Evolutionary conservation across 1,140 invertebrate genomes (phyloP).

Genomic region (Himalopsyche phryganea): DNA sequence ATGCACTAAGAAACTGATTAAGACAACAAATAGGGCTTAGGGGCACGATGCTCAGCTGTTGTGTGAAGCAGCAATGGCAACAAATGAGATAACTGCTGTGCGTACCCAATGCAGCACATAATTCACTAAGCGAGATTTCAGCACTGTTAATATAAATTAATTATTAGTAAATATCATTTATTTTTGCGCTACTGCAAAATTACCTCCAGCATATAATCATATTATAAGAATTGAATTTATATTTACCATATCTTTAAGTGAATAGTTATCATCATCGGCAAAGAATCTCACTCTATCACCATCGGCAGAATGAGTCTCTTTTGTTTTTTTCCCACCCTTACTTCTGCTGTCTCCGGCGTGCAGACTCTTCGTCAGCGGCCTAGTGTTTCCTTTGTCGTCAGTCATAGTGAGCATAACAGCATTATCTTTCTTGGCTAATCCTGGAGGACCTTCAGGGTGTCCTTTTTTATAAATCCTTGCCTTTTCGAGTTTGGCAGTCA

Average conservation of each 20-base stretch:
- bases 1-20: no score
- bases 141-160: no score
- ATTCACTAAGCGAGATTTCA: no score
- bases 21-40: no score
- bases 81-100: no score
- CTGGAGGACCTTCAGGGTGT: slow-evolving; percentile 39
- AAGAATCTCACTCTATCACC: slow-evolving; percentile 80
- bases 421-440: slow-evolving; percentile 40
- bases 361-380: slow-evolving; percentile 50
- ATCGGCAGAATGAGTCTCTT: slow-evolving; percentile 67
- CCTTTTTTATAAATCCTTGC: slow-evolving; percentile 60
- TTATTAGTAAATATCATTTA: no score
- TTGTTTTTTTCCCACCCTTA: slow-evolving; percentile 55
- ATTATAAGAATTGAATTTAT: no score
- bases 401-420: slow-evolving; percentile 70
- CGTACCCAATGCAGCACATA: no score
- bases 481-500: slow-evolving; percentile 72
- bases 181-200: no score
- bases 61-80: no score
- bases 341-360: slow-evolving; percentile 42
- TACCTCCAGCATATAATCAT: no score
- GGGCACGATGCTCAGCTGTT: no score
- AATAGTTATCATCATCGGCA: slow-evolving; percentile 86
- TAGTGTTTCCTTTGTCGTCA: slow-evolving; percentile 62
- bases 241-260: slow-evolving; percentile 79